phyloP scores from a whole-genome alignment of 1,140 invertebrate genomes.

The Microplitis mediator region DNA sequence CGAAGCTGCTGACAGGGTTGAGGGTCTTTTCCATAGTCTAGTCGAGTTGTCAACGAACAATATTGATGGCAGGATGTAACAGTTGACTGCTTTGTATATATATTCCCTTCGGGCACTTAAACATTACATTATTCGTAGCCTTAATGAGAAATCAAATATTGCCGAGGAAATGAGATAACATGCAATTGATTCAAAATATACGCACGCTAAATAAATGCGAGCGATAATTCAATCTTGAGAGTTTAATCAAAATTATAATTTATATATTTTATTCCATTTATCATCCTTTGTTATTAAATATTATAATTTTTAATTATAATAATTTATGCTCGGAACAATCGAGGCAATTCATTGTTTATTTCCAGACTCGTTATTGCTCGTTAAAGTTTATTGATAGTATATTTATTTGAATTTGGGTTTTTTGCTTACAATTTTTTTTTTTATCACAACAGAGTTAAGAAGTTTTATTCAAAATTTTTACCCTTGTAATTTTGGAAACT shows the following conservation, averaged over 20 bases:
- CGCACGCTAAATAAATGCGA: neutral
- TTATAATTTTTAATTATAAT: too few relatives aligned
- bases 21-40: constrained; percentile 38
- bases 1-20: constrained; percentile 53
- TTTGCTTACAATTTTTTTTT: too few relatives aligned
- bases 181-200: constrained; percentile 18
- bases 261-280: too few relatives aligned
- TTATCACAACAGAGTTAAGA: too few relatives aligned
- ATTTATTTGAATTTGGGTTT: too few relatives aligned
- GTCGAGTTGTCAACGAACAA: constrained; percentile 54
- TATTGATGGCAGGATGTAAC: constrained; percentile 57
- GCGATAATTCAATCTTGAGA: constrained; percentile 1
- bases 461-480: too few relatives aligned
- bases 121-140: constrained; percentile 28
- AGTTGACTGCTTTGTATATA: constrained; percentile 29
- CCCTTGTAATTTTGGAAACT: too few relatives aligned
- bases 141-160: constrained; percentile 37
- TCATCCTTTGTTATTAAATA: too few relatives aligned
- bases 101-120: constrained; percentile 15
- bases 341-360: too few relatives aligned
- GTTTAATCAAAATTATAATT: neutral
- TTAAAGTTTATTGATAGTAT: too few relatives aligned
- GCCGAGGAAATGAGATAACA: constrained; percentile 16
- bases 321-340: too few relatives aligned
- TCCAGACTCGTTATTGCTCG: too few relatives aligned